Evolutionary conservation across 2,797 vertebrate genomes (phyloP), one percentile per base, ranked within the genome.

Genomic region (Cyclura pinguis): DNA sequence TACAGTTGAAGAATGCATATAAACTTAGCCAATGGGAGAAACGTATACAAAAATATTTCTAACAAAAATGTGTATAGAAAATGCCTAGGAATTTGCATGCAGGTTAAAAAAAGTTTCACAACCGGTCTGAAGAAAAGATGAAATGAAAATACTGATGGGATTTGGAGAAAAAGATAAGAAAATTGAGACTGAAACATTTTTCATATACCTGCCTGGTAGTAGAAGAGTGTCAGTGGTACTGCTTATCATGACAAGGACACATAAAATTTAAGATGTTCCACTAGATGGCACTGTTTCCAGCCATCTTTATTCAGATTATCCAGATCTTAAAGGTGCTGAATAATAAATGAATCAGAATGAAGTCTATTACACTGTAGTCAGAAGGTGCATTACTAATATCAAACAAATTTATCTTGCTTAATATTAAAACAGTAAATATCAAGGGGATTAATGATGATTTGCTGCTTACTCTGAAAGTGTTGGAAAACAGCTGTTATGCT

Each of bases 231-330:
- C 0, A 88, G 22, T 1, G 78, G 29, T 20, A 13, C 0, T 55
- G 3, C 24, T 18, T 20, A 62, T 77, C 22, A 22, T 77, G 38
- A 38, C 6, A 12, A 20, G 0, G 64, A 55, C 2, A 62, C 0
- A 0, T 91, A 84, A 69, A 77, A 47, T 55, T 90, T 50, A 59
- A 78, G n/a, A 78, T 64, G 73, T 4, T 38, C 91, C 12, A 0
- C 85, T 92, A 95, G 91, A 84, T 93, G 91, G 84, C 91, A 92
- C 29, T 91, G 88, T 86, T n/a, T 12, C 78, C 91, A 89, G 74
- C 84, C 87, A 14, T 67, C 50, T 76, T 55, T 20, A 2, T 6
- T 89, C 27, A 9, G 81, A 86, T 73, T 84, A 0, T 12, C 27
- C 0, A 81, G 47, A 0, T 62, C 52, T 94, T 14, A 57, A 50